Percentiles rank a stretch among this genome's conserved stretches.
These are phyloP conservation scores for Labroides dimidiatus DNA, from an alignment of 2,797 vertebrate genomes.

Conservation along the genomic window DNA sequence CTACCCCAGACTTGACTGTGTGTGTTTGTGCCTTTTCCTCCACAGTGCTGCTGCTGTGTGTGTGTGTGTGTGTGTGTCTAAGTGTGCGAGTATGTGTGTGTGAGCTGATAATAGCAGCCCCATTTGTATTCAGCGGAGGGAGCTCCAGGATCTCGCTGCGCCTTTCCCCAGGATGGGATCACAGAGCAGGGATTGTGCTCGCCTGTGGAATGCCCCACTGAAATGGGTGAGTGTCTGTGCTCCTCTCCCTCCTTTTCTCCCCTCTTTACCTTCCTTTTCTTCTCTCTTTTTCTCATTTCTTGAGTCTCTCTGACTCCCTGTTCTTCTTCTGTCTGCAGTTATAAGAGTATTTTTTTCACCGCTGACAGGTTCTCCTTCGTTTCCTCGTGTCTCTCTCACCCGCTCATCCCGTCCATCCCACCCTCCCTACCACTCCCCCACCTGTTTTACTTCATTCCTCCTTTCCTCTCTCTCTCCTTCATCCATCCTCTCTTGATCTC, in stretches of 20 bases:
- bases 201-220: conserved; percentile 77
- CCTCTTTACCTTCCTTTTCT: conserved; percentile 49
- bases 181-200: conserved; percentile 88
- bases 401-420: conserved; percentile 39
- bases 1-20: conserved; percentile 67
- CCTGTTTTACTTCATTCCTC: conserved; percentile 70
- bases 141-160: conserved; percentile 83
- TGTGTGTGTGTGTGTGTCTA: conserved; percentile 54
- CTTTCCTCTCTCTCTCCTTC: conserved; percentile 31
- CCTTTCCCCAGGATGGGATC: conserved; percentile 84
- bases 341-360: conserved; percentile 32
- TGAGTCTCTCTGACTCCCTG: conserved; percentile 10
- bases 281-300: conserved; percentile 41
- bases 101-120: conserved; percentile 79
- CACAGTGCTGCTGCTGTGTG: conserved; percentile 69
- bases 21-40: conserved; percentile 62
- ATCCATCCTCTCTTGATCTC: conserved; percentile 12
- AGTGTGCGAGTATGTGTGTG: conserved; percentile 62
- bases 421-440: conserved; percentile 51
- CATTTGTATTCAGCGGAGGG: conserved; percentile 87
- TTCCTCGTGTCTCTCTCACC: conserved; percentile 39
- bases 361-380: conserved; percentile 38
- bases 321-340: conserved; percentile 40
- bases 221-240: conserved; percentile 79
- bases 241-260: conserved; percentile 20